Conservation (phyloP, 2,113 vertebrate genomes). For the Arvicanthis niloticus region DNA sequence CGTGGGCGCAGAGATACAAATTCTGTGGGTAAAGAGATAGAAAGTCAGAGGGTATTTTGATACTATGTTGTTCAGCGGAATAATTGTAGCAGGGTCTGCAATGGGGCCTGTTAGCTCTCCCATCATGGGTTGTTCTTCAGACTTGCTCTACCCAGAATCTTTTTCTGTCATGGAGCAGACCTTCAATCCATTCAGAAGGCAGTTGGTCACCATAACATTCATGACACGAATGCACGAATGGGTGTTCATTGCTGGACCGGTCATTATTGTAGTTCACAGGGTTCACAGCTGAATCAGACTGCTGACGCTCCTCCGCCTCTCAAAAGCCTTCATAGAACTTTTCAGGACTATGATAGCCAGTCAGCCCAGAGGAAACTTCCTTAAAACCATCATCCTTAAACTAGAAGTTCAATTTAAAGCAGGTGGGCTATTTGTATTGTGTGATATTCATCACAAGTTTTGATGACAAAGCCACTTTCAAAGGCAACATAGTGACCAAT, state of each 20-base stretch:
- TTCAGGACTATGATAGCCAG: background rate
- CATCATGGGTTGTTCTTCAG: background rate
- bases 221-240: no score
- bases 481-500: background rate
- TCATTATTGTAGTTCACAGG: background rate
- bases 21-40: background rate
- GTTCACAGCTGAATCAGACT: background rate
- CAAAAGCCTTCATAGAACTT: background rate
- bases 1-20: background rate
- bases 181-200: background rate
- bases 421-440: background rate
- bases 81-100: background rate
- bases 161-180: background rate
- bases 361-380: background rate
- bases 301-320: background rate
- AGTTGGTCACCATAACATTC: background rate
- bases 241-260: background rate
- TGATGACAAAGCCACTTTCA: constrained; percentile 13
- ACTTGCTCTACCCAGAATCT: background rate
- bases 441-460: background rate
- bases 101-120: background rate
- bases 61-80: background rate
- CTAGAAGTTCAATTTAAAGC: constrained; percentile 12
- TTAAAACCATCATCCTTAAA: constrained; percentile 7
- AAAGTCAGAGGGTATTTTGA: background rate